These are phyloP conservation scores for Eclectus roratus DNA, from an alignment of 2,113 vertebrate species.

Conservation along the genomic window DNA sequence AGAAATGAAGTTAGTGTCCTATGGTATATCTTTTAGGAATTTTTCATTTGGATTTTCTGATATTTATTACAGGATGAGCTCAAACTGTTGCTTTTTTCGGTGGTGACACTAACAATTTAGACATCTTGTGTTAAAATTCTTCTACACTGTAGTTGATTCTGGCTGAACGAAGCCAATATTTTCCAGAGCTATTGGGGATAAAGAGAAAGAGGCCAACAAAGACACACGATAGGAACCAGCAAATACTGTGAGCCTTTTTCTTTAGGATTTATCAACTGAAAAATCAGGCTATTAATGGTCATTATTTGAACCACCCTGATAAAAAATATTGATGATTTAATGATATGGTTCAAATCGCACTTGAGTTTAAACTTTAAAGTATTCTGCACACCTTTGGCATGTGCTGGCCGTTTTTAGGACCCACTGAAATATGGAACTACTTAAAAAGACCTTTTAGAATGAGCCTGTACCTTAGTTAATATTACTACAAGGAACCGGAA, in stretches of 20 bases:
- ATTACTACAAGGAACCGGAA: background rate
- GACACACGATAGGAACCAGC: background rate
- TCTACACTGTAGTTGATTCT: background rate
- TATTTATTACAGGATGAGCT: background rate
- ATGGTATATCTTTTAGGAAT: background rate
- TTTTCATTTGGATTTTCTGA: background rate
- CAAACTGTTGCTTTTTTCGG: background rate
- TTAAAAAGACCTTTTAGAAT: background rate
- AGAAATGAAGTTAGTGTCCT: background rate
- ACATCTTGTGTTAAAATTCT: background rate
- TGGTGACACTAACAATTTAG: background rate
- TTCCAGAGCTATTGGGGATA: background rate
- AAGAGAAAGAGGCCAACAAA: background rate
- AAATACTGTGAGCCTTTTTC: background rate
- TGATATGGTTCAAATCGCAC: background rate
- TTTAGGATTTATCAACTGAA: background rate
- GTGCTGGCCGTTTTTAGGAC: background rate
- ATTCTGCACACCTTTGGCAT: background rate
- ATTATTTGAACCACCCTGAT: background rate
- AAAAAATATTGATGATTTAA: background rate
- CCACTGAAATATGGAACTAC: background rate
- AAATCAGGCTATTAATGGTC: background rate
- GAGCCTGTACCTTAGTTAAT: background rate
- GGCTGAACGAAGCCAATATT: background rate
- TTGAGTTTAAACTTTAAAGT: background rate